A percentile compares a stretch with the other conserved stretches of the same genome.
Evolutionary conservation across 2,888 invertebrate species (phyloP).

Genomic region (Tineola bisselliella): DNA sequence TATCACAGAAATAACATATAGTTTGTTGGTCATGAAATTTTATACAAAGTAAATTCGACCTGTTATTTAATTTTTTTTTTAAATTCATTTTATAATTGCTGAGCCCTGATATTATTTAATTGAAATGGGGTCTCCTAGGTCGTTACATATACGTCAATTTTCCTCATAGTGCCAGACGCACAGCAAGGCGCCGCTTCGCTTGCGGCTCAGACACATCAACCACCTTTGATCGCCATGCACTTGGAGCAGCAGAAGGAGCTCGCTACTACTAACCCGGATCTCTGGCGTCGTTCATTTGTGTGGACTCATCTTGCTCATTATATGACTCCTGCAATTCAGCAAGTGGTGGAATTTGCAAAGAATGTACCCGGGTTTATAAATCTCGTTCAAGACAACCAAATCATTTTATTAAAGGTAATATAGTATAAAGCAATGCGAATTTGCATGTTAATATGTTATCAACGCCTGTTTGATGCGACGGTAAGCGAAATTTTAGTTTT

Average conservation of each 20-base stretch:
- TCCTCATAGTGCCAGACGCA: not conserved
- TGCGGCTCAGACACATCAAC: not conserved
- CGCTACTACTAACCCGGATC: not conserved
- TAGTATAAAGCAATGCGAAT: too few relatives aligned
- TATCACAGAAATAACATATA: too few relatives aligned
- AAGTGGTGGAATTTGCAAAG: constrained; percentile 97
- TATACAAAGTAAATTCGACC: too few relatives aligned
- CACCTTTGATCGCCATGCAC: not conserved
- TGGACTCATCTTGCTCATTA: constrained; percentile 90
- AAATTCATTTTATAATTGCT: not conserved
- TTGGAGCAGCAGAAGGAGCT: not conserved
- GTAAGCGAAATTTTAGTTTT: not conserved
- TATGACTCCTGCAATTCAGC: constrained; percentile 90
- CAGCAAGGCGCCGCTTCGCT: not conserved
- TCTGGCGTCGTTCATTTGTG: constrained; percentile 56
- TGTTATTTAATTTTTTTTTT: not conserved
- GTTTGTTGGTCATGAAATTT: too few relatives aligned
- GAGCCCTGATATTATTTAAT: too few relatives aligned
- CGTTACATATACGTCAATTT: not conserved
- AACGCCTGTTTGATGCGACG: not conserved
- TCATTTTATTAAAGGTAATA: constrained; percentile 87
- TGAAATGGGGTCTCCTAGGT: too few relatives aligned
- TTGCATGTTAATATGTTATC: constrained; percentile 25
- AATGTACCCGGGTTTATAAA: constrained; percentile 91
- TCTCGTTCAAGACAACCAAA: constrained; percentile 94